Evolutionary conservation across 1,140 invertebrate genomes (phyloP).

Genomic region (Gryllus bimaculatus): DNA sequence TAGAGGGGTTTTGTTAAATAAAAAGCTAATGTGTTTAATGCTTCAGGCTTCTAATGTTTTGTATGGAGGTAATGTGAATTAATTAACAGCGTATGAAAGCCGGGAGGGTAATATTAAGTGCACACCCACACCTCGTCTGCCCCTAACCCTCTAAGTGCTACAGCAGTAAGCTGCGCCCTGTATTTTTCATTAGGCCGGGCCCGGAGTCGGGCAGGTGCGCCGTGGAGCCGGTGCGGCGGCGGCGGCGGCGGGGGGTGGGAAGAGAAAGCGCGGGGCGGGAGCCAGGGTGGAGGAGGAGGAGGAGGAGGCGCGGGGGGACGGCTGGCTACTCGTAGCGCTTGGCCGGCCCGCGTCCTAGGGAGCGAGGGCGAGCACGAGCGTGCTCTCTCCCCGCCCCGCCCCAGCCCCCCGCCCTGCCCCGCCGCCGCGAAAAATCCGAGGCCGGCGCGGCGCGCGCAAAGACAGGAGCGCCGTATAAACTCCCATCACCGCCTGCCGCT

Average conservation of each 20-base stretch:
- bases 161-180: constrained; percentile 6
- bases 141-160: constrained; percentile 13
- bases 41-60: constrained; percentile 6
- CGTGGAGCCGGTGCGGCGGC: not conserved
- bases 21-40: constrained; percentile 20
- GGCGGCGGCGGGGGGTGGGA: too few relatives aligned
- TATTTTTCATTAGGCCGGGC: constrained; percentile 20
- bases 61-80: constrained; percentile 14
- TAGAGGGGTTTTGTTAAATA: constrained; percentile 7
- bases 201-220: not conserved
- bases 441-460: not conserved
- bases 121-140: not conserved
- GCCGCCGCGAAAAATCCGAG: too few relatives aligned
- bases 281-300: not conserved
- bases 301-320: not conserved
- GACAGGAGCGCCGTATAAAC: not conserved
- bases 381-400: not conserved
- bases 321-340: not conserved
- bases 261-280: not conserved
- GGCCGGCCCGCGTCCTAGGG: not conserved
- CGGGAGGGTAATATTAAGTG: constrained; percentile 12
- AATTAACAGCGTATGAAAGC: constrained; percentile 16
- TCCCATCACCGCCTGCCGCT: too few relatives aligned
- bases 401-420: too few relatives aligned
- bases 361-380: not conserved